These are phyloP conservation scores for Otolemur crassicaudatus DNA, from an alignment of 2,797 vertebrate species.

Conservation along the genomic window DNA sequence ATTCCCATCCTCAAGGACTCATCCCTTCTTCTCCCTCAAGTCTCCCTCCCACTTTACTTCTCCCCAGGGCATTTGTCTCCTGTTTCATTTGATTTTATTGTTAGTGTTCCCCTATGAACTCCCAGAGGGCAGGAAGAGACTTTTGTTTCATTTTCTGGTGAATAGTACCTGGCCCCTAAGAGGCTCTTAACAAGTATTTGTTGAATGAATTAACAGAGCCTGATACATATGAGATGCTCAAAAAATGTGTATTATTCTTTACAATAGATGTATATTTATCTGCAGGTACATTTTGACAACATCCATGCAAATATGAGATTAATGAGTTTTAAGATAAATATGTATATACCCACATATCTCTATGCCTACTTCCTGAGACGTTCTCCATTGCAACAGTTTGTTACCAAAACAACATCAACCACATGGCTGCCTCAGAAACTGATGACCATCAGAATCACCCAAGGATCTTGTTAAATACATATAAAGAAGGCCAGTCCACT, in stretches of 20 bases:
- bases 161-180: not conserved
- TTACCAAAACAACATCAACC: slow-evolving; percentile 36
- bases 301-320: slow-evolving; percentile 25
- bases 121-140: not conserved
- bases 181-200: not conserved
- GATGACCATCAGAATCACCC: not conserved
- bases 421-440: not conserved
- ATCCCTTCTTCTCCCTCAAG: not conserved
- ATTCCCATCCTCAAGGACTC: not conserved
- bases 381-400: not conserved
- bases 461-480: not conserved
- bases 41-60: not conserved
- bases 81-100: not conserved
- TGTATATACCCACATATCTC: not conserved
- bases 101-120: not conserved
- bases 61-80: not conserved
- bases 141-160: slow-evolving; percentile 31
- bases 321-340: not conserved
- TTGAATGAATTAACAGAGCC: slow-evolving; percentile 29
- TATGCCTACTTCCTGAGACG: slow-evolving; percentile 36
- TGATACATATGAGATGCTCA: not conserved
- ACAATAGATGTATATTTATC: slow-evolving; percentile 46
- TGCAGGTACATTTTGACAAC: not conserved
- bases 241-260: slow-evolving; percentile 42
- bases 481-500: not conserved